These are phyloP conservation scores for Lysandra bellargus DNA, from an alignment of 2,888 invertebrate genomes.

Conservation along the genomic window DNA sequence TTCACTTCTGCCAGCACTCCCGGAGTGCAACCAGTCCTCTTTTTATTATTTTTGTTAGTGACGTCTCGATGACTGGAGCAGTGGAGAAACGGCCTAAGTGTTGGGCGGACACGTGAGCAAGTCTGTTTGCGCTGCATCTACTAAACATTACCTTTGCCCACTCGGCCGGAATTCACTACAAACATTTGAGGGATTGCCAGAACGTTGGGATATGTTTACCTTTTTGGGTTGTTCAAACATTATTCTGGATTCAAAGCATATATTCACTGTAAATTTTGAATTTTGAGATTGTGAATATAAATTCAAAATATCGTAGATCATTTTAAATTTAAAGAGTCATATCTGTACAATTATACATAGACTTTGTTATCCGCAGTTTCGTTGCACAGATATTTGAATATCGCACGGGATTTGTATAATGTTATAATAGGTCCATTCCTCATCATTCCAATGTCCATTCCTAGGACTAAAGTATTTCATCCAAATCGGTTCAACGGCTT, in stretches of 20 bases:
- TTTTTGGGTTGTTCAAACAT: not conserved
- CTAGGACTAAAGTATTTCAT: no score
- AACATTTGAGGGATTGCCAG: slow-evolving; percentile 65
- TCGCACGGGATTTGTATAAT: no score
- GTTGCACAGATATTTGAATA: no score
- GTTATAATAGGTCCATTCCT: no score
- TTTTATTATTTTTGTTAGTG: no score
- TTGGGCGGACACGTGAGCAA: slow-evolving; percentile 37
- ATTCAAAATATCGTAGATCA: no score
- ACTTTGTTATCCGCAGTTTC: no score
- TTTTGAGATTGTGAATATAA: not conserved
- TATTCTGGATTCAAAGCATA: not conserved
- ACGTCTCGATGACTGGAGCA: not conserved
- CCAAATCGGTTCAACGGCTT: no score
- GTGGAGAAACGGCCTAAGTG: slow-evolving; percentile 34
- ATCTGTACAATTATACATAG: not conserved
- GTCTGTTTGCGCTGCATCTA: slow-evolving; percentile 45
- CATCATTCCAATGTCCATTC: no score
- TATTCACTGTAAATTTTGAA: not conserved
- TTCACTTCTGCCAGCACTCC: no score
- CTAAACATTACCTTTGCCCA: slow-evolving; percentile 56
- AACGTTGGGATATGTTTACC: slow-evolving; percentile 33
- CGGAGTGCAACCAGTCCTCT: no score
- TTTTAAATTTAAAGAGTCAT: no score
- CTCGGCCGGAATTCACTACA: slow-evolving; percentile 48